A percentile compares a stretch with the other conserved stretches of the same genome.
phyloP scores from a whole-genome alignment of 1,140 invertebrate genomes.

The Caenorhabditis latens region DNA sequence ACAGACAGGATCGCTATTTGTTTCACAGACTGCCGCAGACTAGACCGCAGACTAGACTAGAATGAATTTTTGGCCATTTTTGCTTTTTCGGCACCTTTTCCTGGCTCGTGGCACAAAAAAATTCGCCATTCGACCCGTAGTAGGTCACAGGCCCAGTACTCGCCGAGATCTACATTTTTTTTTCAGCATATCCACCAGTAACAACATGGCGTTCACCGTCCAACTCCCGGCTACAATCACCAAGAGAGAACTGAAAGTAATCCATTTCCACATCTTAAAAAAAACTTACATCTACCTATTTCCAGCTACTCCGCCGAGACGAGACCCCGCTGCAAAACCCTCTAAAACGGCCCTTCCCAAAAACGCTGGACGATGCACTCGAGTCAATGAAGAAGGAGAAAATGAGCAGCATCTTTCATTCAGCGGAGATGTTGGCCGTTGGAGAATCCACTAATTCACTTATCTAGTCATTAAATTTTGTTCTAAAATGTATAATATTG shows the following conservation, averaged over 20 bases:
- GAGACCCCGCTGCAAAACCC: slow-evolving; percentile 14
- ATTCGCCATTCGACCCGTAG: too few relatives aligned
- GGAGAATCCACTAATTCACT: slow-evolving; percentile 19
- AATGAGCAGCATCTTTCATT: slow-evolving; percentile 28
- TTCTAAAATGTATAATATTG: too few relatives aligned
- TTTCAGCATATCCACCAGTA: slow-evolving; percentile 23
- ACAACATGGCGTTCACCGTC: slow-evolving; percentile 3
- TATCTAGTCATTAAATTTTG: background rate
- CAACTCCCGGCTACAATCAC: slow-evolving; percentile 35
- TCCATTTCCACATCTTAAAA: background rate
- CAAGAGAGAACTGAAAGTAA: slow-evolving; percentile 35
- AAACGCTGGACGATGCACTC: background rate
- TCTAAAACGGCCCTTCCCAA: slow-evolving; percentile 3
- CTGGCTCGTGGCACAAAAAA: too few relatives aligned
- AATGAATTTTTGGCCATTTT: too few relatives aligned
- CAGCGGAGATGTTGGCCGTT: slow-evolving; percentile 32
- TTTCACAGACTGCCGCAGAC: too few relatives aligned
- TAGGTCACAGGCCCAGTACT: too few relatives aligned
- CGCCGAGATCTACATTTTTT: background rate
- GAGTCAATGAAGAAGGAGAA: slow-evolving; percentile 43
- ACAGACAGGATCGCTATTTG: too few relatives aligned
- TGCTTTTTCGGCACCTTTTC: too few relatives aligned
- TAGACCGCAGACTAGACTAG: too few relatives aligned
- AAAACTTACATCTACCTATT: background rate
- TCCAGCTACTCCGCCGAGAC: slow-evolving; percentile 26